Conservation (phyloP, 2,888 invertebrate genomes). For the Vesta saturnalis region DNA sequence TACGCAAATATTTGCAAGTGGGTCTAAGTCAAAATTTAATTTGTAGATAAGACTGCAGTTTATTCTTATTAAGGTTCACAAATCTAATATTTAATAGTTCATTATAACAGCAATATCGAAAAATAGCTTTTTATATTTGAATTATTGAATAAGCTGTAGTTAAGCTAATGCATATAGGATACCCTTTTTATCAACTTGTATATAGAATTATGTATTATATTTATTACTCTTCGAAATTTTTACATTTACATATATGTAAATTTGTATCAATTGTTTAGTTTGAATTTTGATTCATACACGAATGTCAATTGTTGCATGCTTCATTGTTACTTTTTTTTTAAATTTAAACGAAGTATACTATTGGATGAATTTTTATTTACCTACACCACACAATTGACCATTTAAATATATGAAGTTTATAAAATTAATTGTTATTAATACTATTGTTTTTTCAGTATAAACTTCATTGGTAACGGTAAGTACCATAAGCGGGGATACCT, state of each 20-base stretch:
- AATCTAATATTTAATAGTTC: not conserved
- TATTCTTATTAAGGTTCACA: conserved; percentile 5
- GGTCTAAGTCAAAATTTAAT: conserved; percentile 48
- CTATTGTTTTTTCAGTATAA: not conserved
- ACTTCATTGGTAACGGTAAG: no score
- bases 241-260: conserved; percentile 43
- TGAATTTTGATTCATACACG: conserved; percentile 46
- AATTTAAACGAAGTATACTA: conserved; percentile 42
- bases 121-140: conserved; percentile 14
- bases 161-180: conserved; percentile 16
- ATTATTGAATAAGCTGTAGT: conserved; percentile 27
- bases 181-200: conserved; percentile 37
- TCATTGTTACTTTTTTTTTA: conserved; percentile 48
- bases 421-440: not conserved
- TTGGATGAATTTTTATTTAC: conserved; percentile 8
- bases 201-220: conserved; percentile 43
- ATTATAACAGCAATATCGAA: conserved; percentile 40
- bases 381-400: not conserved
- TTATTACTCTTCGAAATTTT: conserved; percentile 43
- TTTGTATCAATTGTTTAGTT: conserved; percentile 39
- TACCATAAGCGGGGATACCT: no score
- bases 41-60: conserved; percentile 22
- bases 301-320: conserved; percentile 52
- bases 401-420: not conserved
- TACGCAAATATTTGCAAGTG: conserved; percentile 50